Conservation (phyloP, 1,140 invertebrate genomes). For the Wiebesia pumilae region DNA sequence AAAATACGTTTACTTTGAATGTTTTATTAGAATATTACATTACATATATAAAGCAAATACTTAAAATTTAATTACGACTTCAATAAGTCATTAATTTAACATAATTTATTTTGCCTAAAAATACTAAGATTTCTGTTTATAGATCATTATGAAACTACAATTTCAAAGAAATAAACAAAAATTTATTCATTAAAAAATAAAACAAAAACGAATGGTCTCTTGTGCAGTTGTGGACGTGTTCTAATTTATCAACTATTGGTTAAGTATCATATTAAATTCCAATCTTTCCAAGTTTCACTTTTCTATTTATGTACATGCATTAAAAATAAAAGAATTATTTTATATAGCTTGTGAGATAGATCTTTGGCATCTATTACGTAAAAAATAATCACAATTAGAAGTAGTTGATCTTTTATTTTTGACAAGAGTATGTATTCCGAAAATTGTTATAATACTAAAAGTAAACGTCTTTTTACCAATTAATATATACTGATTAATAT, state of each 20-base stretch:
- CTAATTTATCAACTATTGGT: conserved; percentile 17
- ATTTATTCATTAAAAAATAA: not conserved
- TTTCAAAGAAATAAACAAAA: no score
- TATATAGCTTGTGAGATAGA: not conserved
- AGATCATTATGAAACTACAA: no score
- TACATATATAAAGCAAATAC: no score
- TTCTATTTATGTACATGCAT: not conserved
- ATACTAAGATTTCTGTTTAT: no score
- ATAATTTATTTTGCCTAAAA: no score
- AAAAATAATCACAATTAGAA: no score
- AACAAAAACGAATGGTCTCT: not conserved
- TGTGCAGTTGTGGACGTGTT: not conserved
- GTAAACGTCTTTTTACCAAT: not conserved
- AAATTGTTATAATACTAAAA: not conserved
- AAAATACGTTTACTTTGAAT: no score
- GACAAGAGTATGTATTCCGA: not conserved
- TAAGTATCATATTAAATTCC: not conserved
- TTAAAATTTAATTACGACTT: no score
- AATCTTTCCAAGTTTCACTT: not conserved
- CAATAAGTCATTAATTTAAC: no score
- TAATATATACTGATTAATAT: not conserved
- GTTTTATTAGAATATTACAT: no score
- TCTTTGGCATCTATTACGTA: not conserved
- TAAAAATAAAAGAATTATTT: conserved; percentile 39
- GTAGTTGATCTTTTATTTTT: not conserved